Percentiles rank a stretch among this genome's conserved stretches.
phyloP scores from a whole-genome alignment of 2,113 vertebrate species.

The Cephalopterus ornatus region DNA sequence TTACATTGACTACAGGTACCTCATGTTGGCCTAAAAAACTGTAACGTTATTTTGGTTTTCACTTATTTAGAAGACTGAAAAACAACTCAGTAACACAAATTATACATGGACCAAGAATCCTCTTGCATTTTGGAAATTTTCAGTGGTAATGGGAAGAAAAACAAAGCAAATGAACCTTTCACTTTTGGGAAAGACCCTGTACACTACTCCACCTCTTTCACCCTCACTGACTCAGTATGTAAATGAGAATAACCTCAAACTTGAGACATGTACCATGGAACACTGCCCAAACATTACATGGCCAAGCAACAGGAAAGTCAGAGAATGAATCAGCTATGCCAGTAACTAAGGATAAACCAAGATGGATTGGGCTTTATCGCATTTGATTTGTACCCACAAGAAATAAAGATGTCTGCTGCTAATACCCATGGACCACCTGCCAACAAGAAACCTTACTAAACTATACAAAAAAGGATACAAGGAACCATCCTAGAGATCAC shows the following conservation, averaged over 20 bases:
- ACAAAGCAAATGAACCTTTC: not conserved
- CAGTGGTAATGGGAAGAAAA: not conserved
- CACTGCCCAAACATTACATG: not conserved
- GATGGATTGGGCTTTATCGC: not conserved
- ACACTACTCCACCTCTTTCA: not conserved
- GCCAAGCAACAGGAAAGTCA: not conserved
- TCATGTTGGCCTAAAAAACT: not conserved
- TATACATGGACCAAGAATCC: not conserved
- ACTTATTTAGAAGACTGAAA: not conserved
- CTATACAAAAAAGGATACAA: not conserved
- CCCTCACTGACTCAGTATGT: not conserved
- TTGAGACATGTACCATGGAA: accelerated
- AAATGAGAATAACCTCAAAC: not conserved
- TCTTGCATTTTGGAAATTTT: not conserved
- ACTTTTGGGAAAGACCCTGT: not conserved
- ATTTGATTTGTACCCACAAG: not conserved
- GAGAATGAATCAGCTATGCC: not conserved
- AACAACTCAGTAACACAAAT: not conserved
- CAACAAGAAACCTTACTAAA: not conserved
- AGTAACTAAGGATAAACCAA: not conserved
- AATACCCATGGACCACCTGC: not conserved
- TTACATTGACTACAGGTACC: not conserved
- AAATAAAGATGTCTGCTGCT: not conserved
- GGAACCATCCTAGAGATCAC: not conserved
- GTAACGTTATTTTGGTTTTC: not conserved